A percentile compares a stretch with the other conserved stretches of the same genome.
phyloP scores from a whole-genome alignment of 1,140 invertebrate genomes.

The Rhizoglyphus robini region DNA sequence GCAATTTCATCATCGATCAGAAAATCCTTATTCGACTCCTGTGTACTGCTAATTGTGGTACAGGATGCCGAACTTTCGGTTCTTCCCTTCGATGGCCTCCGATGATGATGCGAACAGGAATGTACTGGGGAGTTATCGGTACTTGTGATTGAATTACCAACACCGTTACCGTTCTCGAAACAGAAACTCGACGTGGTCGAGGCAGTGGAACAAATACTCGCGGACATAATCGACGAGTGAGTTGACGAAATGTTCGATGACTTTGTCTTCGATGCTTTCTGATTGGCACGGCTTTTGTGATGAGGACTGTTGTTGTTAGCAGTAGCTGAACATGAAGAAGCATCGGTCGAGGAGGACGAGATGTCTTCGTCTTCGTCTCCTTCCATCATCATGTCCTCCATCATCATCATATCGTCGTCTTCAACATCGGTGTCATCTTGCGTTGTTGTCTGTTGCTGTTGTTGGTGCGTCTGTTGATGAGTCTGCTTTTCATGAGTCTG shows the following conservation, averaged over 20 bases:
- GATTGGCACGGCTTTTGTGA: background rate
- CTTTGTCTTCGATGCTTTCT: background rate
- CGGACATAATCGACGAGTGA: background rate
- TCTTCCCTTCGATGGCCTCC: background rate
- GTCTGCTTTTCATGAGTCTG: background rate
- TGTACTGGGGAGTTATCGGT: no score
- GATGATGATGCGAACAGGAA: no score
- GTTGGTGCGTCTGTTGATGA: background rate
- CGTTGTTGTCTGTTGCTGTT: background rate
- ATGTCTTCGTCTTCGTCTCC: no score
- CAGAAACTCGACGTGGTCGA: background rate
- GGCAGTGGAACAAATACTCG: background rate
- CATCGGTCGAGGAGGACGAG: no score
- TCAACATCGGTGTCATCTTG: background rate
- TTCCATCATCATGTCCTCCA: background rate
- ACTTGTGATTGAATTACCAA: no score
- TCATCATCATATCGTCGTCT: background rate
- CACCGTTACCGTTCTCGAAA: background rate
- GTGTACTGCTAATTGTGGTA: background rate
- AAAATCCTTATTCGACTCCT: conserved; percentile 47
- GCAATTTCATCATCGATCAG: conserved; percentile 78
- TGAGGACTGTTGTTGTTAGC: no score
- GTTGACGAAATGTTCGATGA: no score
- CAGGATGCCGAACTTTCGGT: background rate
- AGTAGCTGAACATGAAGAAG: no score